Evolutionary conservation across 2,113 vertebrate species (phyloP).

Genomic region (Gobiocypris rarus): DNA sequence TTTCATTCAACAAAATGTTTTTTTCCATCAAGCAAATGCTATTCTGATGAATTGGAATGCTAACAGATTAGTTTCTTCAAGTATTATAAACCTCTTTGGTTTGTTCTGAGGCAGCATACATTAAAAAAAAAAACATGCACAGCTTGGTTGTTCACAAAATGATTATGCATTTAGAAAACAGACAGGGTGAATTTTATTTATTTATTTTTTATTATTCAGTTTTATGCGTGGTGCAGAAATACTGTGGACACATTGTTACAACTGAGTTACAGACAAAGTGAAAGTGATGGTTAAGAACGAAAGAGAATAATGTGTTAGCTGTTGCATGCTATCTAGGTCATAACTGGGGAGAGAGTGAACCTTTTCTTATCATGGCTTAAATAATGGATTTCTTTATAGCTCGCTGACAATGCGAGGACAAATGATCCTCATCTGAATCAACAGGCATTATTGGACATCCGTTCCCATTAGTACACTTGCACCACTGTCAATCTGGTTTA

Average conservation of each 20-base stretch:
- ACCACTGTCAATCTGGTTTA: neutral
- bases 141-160: neutral
- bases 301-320: neutral
- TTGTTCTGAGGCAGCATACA: neutral
- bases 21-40: too few relatives aligned
- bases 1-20: too few relatives aligned
- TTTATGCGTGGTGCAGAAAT: neutral
- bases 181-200: neutral
- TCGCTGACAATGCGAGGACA: neutral
- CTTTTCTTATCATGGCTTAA: constrained; percentile 19
- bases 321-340: constrained; percentile 48
- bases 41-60: too few relatives aligned
- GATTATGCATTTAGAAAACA: neutral
- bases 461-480: neutral
- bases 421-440: neutral
- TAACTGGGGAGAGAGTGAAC: constrained; percentile 37
- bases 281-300: neutral
- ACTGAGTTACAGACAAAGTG: neutral
- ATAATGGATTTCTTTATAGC: neutral
- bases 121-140: neutral
- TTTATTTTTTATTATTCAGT: neutral
- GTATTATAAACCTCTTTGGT: too few relatives aligned
- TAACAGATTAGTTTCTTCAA: too few relatives aligned
- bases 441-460: neutral
- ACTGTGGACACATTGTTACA: neutral